These are phyloP conservation scores for Bufo gargarizans DNA, from an alignment of 2,113 vertebrate genomes.

Conservation along the genomic window DNA sequence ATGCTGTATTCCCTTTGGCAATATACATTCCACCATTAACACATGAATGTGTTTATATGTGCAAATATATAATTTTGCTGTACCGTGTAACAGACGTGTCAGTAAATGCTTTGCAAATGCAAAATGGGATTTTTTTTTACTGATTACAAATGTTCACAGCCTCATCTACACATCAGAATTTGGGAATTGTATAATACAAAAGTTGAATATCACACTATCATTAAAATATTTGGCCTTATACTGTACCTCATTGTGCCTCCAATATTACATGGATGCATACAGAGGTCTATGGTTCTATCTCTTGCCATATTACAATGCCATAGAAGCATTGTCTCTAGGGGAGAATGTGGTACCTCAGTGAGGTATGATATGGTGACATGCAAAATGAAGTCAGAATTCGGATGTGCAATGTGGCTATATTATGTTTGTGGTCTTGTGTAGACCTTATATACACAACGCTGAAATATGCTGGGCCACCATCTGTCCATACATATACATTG, in stretches of 20 bases:
- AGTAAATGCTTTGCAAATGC: not conserved
- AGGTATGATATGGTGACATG: no score
- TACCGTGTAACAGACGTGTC: not conserved
- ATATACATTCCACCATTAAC: not conserved
- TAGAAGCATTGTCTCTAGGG: no score
- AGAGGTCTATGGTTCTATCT: no score
- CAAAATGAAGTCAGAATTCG: no score
- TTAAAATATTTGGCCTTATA: not conserved
- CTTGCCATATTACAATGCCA: no score
- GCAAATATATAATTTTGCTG: not conserved
- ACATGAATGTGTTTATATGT: not conserved
- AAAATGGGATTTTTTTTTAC: not conserved
- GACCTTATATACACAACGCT: no score
- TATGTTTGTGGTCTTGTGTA: no score
- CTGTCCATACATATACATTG: no score
- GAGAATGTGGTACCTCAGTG: no score
- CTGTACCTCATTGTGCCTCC: not conserved
- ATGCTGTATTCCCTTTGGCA: not conserved
- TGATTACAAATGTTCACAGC: not conserved
- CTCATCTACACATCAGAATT: not conserved
- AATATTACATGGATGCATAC: no score
- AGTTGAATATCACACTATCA: not conserved
- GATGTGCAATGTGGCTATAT: no score
- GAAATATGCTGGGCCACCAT: no score
- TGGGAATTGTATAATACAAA: not conserved